A percentile compares a stretch with the other conserved stretches of the same genome.
Conservation (phyloP, 2,888 invertebrate species). For the Cheilosia grossa region DNA sequence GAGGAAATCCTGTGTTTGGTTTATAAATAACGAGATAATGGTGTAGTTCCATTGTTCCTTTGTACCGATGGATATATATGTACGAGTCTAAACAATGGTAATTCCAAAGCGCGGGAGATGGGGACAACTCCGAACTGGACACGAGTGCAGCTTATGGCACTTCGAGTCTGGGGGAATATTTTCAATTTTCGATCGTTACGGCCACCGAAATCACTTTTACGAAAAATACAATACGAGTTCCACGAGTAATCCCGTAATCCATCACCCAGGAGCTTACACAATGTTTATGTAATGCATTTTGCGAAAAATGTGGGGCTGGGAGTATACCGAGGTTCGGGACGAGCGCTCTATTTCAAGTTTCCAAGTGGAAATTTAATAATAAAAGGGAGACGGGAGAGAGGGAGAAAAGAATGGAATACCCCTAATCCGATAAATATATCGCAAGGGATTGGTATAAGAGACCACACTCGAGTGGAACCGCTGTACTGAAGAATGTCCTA, state of each 20-base stretch:
- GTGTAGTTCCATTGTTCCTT: slow-evolving; percentile 29
- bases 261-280: slow-evolving; percentile 50
- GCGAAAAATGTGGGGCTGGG: slow-evolving; percentile 15
- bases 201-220: slow-evolving; percentile 8
- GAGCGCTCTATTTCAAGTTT: slow-evolving; percentile 49
- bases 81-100: not conserved
- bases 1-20: slow-evolving; percentile 65
- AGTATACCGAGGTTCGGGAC: not conserved
- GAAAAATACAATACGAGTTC: slow-evolving; percentile 3
- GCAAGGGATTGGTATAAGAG: too few species aligned
- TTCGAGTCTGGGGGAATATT: not conserved
- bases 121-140: not conserved
- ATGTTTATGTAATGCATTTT: slow-evolving; percentile 46
- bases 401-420: slow-evolving; percentile 28
- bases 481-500: slow-evolving; percentile 27
- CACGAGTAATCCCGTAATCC: slow-evolving; percentile 46
- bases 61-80: not conserved
- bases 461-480: not conserved
- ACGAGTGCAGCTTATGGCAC: slow-evolving; percentile 3
- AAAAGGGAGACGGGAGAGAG: slow-evolving; percentile 9
- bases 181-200: slow-evolving; percentile 40
- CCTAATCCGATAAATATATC: slow-evolving; percentile 22
- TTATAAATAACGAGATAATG: slow-evolving; percentile 66
- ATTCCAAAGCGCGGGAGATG: too few species aligned
- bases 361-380: slow-evolving; percentile 61